phyloP scores from a whole-genome alignment of 2,113 vertebrate species.

The Maylandia zebra region DNA sequence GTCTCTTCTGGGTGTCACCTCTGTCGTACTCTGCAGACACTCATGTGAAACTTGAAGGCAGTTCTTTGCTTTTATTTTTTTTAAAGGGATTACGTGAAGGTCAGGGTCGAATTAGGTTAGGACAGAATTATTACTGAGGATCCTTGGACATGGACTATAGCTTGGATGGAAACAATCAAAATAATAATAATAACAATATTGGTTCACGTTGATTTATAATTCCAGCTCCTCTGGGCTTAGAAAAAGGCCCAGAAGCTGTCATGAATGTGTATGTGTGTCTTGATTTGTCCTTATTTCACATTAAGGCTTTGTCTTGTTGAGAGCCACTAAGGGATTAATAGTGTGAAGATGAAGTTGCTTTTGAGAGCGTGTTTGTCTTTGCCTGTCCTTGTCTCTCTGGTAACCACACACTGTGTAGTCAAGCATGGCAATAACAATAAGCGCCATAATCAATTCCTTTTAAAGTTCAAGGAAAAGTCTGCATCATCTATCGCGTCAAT shows the following conservation, averaged over 20 bases:
- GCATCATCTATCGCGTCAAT: slow-evolving; percentile 33
- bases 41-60: slow-evolving; percentile 7
- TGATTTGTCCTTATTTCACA: slow-evolving; percentile 41
- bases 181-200: background rate
- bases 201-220: slow-evolving; percentile 3
- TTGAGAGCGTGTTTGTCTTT: slow-evolving; percentile 2
- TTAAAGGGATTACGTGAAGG: background rate
- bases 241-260: slow-evolving; percentile 19
- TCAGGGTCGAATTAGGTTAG: background rate
- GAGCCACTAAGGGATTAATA: slow-evolving; percentile 4
- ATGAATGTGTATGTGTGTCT: slow-evolving; percentile 11
- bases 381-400: slow-evolving; percentile 5
- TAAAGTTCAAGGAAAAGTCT: slow-evolving; percentile 16
- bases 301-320: background rate
- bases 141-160: background rate
- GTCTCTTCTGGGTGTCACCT: slow-evolving; percentile 34
- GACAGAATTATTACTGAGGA: background rate
- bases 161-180: background rate
- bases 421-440: slow-evolving; percentile 24
- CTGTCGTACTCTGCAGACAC: slow-evolving; percentile 14
- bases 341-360: background rate
- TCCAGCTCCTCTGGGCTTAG: background rate
- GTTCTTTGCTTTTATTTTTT: background rate
- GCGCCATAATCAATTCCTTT: slow-evolving; percentile 18
- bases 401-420: slow-evolving; percentile 6